These are phyloP conservation scores for Knipowitschia caucasica DNA, from an alignment of 2,797 vertebrate genomes.

Conservation along the genomic window DNA sequence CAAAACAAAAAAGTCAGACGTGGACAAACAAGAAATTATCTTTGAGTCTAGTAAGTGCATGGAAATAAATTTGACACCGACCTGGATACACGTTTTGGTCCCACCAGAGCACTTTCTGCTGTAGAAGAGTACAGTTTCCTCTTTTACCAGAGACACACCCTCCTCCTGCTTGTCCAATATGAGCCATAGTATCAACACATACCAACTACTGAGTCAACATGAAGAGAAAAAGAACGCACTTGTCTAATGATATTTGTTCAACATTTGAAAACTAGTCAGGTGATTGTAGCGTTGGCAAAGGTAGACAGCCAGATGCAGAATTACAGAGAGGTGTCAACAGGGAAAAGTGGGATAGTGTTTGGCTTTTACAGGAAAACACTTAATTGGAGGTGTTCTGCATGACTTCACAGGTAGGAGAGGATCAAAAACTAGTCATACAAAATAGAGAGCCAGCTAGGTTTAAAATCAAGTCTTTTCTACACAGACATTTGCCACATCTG, in stretches of 20 bases:
- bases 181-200: slow-evolving; percentile 19
- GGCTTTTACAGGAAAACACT: too few relatives aligned
- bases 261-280: slow-evolving; percentile 5
- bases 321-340: slow-evolving; percentile 18
- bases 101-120: slow-evolving; percentile 20
- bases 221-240: slow-evolving; percentile 27
- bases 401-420: slow-evolving; percentile 16
- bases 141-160: slow-evolving; percentile 23
- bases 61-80: background rate
- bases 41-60: background rate
- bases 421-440: slow-evolving; percentile 18
- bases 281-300: slow-evolving; percentile 39
- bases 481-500: slow-evolving; percentile 40
- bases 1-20: slow-evolving; percentile 7
- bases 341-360: background rate
- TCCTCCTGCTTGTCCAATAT: background rate
- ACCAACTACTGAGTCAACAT: slow-evolving; percentile 20
- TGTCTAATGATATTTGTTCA: background rate
- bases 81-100: slow-evolving; percentile 21
- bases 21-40: background rate
- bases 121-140: slow-evolving; percentile 3
- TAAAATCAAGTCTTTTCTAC: slow-evolving; percentile 35
- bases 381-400: background rate
- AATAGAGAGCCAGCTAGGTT: slow-evolving; percentile 25
- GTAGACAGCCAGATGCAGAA: slow-evolving; percentile 38